Conservation (phyloP, 2,797 vertebrate genomes). For the Philypnodon macrostomus region DNA sequence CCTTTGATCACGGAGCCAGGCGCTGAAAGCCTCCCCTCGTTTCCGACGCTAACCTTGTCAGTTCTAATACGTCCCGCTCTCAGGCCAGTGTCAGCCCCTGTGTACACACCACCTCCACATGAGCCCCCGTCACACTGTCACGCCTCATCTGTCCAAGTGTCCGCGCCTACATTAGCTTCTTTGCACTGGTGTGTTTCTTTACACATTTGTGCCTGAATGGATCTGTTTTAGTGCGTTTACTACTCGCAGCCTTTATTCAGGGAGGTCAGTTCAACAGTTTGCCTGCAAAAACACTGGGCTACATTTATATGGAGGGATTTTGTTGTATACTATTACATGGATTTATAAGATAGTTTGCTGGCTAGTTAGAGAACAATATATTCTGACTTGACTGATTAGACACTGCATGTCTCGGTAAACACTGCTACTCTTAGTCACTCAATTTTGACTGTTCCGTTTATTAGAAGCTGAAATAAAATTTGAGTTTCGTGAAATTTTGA, state of each 20-base stretch:
- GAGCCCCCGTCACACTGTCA: conserved; percentile 44
- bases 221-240: conserved; percentile 36
- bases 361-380: too few relatives aligned
- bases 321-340: too few relatives aligned
- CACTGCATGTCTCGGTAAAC: too few relatives aligned
- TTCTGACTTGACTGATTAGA: too few relatives aligned
- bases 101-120: conserved; percentile 66
- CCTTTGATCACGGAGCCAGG: conserved; percentile 62
- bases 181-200: conserved; percentile 10
- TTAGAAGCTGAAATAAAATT: too few relatives aligned
- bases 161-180: conserved; percentile 42
- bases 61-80: conserved; percentile 68
- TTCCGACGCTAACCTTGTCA: conserved; percentile 68
- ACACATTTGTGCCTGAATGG: conserved; percentile 11
- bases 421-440: too few relatives aligned
- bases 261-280: conserved; percentile 50
- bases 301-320: too few relatives aligned
- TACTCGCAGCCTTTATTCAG: conserved; percentile 41
- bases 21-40: conserved; percentile 42
- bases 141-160: conserved; percentile 57
- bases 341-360: too few relatives aligned
- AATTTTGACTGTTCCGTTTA: too few relatives aligned
- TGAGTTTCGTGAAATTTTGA: too few relatives aligned
- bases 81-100: conserved; percentile 62
- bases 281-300: conserved; percentile 35